These are phyloP conservation scores for Craseonycteris thonglongyai DNA, from an alignment of 2,113 vertebrate species.

Conservation along the genomic window DNA sequence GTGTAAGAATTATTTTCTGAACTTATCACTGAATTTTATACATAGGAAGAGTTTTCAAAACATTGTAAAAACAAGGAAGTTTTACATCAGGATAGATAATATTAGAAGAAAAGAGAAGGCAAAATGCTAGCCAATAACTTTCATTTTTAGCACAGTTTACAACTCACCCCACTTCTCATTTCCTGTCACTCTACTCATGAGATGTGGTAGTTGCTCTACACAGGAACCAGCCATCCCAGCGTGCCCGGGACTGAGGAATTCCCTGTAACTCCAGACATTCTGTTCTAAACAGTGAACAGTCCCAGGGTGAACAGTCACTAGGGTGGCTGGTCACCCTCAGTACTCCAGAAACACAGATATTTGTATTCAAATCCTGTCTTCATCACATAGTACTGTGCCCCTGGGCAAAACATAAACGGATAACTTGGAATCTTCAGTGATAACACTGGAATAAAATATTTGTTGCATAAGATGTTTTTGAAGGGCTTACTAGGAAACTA, in stretches of 20 bases:
- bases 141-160: not conserved
- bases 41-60: not conserved
- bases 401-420: not conserved
- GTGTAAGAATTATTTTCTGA: not conserved
- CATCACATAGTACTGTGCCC: not conserved
- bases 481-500: not conserved
- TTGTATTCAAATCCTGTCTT: not conserved
- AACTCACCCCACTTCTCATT: not conserved
- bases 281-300: not conserved
- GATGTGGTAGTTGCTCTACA: not conserved
- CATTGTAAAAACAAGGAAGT: not conserved
- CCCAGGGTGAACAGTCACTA: no score
- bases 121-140: not conserved
- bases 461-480: not conserved
- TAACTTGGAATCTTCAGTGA: not conserved
- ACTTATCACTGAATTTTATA: not conserved
- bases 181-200: not conserved
- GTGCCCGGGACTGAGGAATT: not conserved
- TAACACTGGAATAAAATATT: not conserved
- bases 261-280: not conserved
- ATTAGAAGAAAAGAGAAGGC: not conserved
- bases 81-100: not conserved
- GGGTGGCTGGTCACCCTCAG: accelerated
- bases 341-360: not conserved
- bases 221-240: not conserved